phyloP scores from a whole-genome alignment of 1,140 invertebrate genomes.

The Telenomus remus region DNA sequence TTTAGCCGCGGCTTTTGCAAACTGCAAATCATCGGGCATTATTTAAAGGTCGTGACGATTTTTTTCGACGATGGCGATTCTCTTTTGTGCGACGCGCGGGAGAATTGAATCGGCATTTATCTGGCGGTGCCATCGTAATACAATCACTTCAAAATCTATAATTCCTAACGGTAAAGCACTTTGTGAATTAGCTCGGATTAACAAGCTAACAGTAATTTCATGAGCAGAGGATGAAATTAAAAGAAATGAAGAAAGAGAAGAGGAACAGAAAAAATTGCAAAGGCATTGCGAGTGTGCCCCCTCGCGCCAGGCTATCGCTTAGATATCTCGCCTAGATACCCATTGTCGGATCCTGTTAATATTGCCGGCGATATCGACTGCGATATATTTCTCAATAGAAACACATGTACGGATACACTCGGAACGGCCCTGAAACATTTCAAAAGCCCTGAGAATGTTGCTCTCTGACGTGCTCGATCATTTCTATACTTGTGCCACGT shows the following conservation, averaged over 20 bases:
- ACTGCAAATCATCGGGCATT: constrained; percentile 4
- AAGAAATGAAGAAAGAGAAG: too few relatives aligned
- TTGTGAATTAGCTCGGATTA: constrained; percentile 37
- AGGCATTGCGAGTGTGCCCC: constrained; percentile 26
- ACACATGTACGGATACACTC: constrained; percentile 4
- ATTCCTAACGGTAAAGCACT: constrained; percentile 39
- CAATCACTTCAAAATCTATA: constrained; percentile 39
- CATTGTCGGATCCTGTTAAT: constrained; percentile 49
- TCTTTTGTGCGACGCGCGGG: not conserved
- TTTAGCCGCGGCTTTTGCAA: constrained; percentile 4
- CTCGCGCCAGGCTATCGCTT: constrained; percentile 20
- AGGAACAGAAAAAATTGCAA: constrained; percentile 20
- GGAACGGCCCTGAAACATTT: constrained; percentile 45
- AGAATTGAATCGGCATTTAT: constrained; percentile 30
- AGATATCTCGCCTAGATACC: constrained; percentile 46
- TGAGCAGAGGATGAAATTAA: too few relatives aligned
- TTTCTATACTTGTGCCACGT: constrained; percentile 25
- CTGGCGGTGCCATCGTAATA: constrained; percentile 1
- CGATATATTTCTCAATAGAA: constrained; percentile 27
- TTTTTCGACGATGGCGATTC: not conserved
- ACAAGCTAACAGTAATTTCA: constrained; percentile 42
- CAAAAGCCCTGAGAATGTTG: constrained; percentile 40
- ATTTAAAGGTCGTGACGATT: not conserved
- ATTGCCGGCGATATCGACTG: constrained; percentile 33
- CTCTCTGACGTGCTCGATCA: constrained; percentile 15